Evolutionary conservation across 2,113 vertebrate species (phyloP).

Genomic region (Noctilio leporinus): DNA sequence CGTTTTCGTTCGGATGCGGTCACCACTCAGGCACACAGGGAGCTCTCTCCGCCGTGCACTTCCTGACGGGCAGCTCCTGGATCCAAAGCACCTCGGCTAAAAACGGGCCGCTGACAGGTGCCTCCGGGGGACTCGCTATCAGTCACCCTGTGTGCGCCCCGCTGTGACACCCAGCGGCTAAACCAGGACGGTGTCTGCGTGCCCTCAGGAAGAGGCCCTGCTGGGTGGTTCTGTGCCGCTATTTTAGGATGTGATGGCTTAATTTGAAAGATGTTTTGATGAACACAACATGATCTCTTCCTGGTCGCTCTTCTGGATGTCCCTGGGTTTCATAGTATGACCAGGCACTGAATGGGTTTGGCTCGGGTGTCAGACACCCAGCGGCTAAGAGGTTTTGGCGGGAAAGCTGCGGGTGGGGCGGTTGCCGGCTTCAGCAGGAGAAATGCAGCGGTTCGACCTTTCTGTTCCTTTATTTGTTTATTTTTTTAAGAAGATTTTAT

Average conservation of each 20-base stretch:
- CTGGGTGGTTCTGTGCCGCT: conserved; percentile 48
- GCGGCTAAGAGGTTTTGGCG: conserved; percentile 55
- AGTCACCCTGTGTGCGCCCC: conserved; percentile 64
- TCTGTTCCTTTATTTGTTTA: too few relatives aligned
- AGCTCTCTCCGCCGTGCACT: conserved; percentile 68
- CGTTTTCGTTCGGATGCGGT: conserved; percentile 73
- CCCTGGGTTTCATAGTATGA: conserved; percentile 60
- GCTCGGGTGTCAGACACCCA: conserved; percentile 33
- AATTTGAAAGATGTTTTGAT: conserved; percentile 67
- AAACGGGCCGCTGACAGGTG: conserved; percentile 78
- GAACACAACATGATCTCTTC: conserved; percentile 60
- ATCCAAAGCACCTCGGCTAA: conserved; percentile 73
- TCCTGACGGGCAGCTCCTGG: conserved; percentile 60
- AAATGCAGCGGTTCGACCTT: too few relatives aligned
- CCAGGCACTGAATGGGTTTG: conserved; percentile 58
- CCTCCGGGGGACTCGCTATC: conserved; percentile 71
- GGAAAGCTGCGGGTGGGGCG: background rate
- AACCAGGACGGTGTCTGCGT: conserved; percentile 60
- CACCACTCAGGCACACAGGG: conserved; percentile 52
- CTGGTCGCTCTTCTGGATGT: conserved; percentile 40
- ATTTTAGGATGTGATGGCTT: conserved; percentile 69
- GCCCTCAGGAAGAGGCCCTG: conserved; percentile 56
- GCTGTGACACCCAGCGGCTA: conserved; percentile 57
- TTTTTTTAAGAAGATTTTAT: too few relatives aligned
- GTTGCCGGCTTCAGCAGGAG: conserved; percentile 19